Evolutionary conservation across 2,888 invertebrate genomes (phyloP).

Genomic region (Pegoplata infirma): DNA sequence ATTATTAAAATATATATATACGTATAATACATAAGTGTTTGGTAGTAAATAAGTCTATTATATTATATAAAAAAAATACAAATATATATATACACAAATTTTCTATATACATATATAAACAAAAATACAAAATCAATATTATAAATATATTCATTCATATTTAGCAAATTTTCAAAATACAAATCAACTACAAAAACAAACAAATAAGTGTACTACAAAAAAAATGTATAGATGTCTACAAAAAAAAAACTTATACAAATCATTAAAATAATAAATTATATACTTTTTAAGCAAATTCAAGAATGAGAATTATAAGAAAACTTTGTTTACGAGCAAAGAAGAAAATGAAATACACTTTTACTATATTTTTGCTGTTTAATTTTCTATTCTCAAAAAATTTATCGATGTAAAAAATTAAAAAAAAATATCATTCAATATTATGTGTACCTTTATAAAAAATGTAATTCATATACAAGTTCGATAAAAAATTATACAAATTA

Average conservation of each 20-base stretch:
- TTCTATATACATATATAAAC: constrained; percentile 45
- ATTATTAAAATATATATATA: background rate
- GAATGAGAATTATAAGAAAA: background rate
- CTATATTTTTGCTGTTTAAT: background rate
- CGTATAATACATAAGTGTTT: constrained; percentile 44
- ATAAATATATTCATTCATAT: constrained; percentile 38
- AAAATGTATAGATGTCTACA: constrained; percentile 54
- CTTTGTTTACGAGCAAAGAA: background rate
- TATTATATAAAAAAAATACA: constrained; percentile 7
- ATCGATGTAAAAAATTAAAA: constrained; percentile 47
- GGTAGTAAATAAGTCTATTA: constrained; percentile 53
- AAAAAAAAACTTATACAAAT: constrained; percentile 12
- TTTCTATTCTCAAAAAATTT: background rate
- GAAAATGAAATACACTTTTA: background rate
- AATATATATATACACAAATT: constrained; percentile 35
- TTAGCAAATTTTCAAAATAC: constrained; percentile 2
- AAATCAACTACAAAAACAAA: constrained; percentile 1
- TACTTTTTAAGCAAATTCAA: constrained; percentile 13
- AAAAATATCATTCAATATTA: constrained; percentile 61
- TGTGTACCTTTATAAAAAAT: constrained; percentile 60
- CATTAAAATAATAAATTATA: constrained; percentile 2
- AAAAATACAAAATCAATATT: constrained; percentile 27
- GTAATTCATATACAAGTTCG: constrained; percentile 31
- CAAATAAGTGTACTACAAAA: constrained; percentile 58
- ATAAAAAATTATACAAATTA: constrained; percentile 22